Base-by-base conservation (phyloP, 1,140 invertebrate species). In the Atopsyche davidsoni region DNA sequence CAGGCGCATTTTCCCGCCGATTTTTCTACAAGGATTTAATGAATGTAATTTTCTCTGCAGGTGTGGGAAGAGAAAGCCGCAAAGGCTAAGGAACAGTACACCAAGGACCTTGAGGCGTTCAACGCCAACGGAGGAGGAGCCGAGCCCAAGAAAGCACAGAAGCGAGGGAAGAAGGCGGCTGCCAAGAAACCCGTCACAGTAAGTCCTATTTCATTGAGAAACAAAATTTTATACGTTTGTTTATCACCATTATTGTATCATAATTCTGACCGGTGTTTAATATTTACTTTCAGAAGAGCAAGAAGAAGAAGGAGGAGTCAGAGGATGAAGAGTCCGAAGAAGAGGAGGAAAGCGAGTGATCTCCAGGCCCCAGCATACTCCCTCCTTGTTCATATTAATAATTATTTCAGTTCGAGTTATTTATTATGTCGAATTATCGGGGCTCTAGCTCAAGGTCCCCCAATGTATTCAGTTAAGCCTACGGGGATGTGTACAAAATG, bases 21-120 rank as follows among this genome's bases (percentile, higher is more conserved):
- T 25, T 38, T 1, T 11, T 36, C 23, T 18, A 10, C 17, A 7
- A 39, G 16, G 3, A 11, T 39, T 39, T 28, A 9, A 16, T 22
- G 17, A 42, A 13, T 45, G 46, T 40, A 46, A 51, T 53, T 49
- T 39, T 53, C 42, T 54, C 55, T 54, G 11, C 60, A 90, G 84
- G 86, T 92, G 72, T 97, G 89, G 87, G 92, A 96, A 59, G 79
- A 85, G 38, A 86, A 87, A 60, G 87, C 87, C 1, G 78, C 77
- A 4, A 85, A 90, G 65, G 82, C 83, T 2, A 96, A 95, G 69
- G 84, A 89, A 64, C 83, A 88, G 32, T 97, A 96, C 68, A 76
- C 82, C 17, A 79, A 82, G 59, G 88, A 85, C 31, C 87, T 96
- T 83, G 85, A 89, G 59, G 87, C 89, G 62, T 97, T 92, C 67